A percentile compares a stretch with the other conserved stretches of the same genome.
Evolutionary conservation across 2,888 invertebrate species (phyloP).

Genomic region (Tortrix viridana): DNA sequence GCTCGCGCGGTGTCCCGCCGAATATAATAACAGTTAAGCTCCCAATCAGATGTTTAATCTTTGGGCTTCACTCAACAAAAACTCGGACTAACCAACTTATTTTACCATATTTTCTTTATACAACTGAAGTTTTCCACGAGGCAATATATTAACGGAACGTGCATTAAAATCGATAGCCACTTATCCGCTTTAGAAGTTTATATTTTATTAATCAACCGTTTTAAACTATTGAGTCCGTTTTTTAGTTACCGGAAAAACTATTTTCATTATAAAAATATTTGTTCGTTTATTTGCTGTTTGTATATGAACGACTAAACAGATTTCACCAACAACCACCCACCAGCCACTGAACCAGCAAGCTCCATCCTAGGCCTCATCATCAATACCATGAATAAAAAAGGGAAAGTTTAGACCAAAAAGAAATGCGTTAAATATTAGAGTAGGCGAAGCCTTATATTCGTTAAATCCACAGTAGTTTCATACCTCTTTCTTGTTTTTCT

Average conservation of each 20-base stretch:
- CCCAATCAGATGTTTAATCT: conserved; percentile 63
- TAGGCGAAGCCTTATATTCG: no score
- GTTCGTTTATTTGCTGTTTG: no score
- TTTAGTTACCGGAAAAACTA: not conserved
- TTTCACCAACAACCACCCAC: no score
- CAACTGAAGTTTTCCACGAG: conserved; percentile 11
- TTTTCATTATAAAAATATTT: no score
- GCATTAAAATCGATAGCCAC: conserved; percentile 13
- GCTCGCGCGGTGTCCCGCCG: conserved; percentile 40
- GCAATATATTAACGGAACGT: conserved; percentile 9
- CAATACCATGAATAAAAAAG: no score
- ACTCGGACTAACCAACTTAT: conserved; percentile 44
- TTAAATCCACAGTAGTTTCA: no score
- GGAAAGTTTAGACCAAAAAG: no score
- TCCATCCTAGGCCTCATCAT: no score
- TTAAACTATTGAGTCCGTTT: not conserved
- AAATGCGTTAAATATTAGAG: no score
- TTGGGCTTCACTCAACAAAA: conserved; percentile 46
- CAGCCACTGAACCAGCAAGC: no score
- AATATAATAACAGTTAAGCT: conserved; percentile 63
- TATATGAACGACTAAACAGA: not conserved
- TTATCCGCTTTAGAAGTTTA: not conserved
- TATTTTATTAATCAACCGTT: not conserved
- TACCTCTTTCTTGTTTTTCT: no score
- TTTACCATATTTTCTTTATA: conserved; percentile 33